A percentile compares a stretch with the other conserved stretches of the same genome.
Evolutionary conservation across 1,140 invertebrate species (phyloP).

Genomic region (Ruditapes philippinarum): DNA sequence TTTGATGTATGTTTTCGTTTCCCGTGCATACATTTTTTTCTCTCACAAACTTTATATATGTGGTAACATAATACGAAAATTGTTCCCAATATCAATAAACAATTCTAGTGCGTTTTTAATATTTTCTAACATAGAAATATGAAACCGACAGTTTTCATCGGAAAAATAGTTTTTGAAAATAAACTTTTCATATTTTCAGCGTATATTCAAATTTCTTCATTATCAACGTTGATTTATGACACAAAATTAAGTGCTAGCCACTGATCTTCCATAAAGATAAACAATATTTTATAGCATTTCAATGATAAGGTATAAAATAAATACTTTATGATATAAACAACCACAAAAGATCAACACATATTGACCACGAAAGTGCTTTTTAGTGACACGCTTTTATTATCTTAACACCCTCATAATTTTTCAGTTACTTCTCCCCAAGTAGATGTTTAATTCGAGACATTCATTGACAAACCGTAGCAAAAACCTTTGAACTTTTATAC

Average conservation of each 20-base stretch:
- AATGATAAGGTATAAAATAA: slow-evolving; percentile 24
- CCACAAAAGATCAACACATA: neutral
- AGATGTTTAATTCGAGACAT: neutral
- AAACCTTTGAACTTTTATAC: neutral
- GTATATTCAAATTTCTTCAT: slow-evolving; percentile 49
- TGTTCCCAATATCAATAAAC: neutral
- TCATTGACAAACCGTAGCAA: neutral
- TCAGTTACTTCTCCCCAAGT: neutral
- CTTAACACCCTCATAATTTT: neutral
- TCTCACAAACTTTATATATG: no score
- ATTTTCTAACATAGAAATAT: neutral
- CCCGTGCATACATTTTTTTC: no score
- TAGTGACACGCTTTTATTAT: neutral
- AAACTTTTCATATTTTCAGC: neutral
- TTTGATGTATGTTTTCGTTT: no score
- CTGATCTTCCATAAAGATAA: slow-evolving; percentile 20
- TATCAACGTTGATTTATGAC: slow-evolving; percentile 33
- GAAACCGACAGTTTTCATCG: neutral
- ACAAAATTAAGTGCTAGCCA: slow-evolving; percentile 25
- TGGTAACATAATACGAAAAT: neutral
- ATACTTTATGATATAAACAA: neutral
- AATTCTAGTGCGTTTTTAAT: slow-evolving; percentile 4
- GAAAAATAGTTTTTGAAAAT: neutral
- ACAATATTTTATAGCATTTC: slow-evolving; percentile 10
- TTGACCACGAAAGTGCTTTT: slow-evolving; percentile 27